Evolutionary conservation across 2,113 vertebrate genomes (phyloP).

Genomic region (Arvicanthis niloticus): DNA sequence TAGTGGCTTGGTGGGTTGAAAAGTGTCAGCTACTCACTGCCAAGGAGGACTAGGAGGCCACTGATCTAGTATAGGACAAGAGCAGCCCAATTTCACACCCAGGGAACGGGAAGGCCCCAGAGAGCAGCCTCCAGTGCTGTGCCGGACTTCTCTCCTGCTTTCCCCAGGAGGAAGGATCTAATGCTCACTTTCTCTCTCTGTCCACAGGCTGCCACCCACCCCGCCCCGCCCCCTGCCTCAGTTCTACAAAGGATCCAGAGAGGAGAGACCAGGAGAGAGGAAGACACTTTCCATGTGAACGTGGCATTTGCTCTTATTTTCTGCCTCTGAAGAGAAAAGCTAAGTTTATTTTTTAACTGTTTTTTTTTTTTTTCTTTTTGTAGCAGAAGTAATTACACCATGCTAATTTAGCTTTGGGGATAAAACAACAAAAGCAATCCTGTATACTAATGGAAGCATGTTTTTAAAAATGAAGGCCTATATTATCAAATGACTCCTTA

Average conservation of each 20-base stretch:
- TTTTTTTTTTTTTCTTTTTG: conserved; percentile 9
- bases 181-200: neutral
- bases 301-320: neutral
- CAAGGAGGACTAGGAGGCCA: neutral
- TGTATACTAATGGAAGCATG: neutral
- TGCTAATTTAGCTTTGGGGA: conserved; percentile 58
- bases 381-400: conserved; percentile 51
- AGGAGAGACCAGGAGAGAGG: neutral
- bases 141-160: neutral
- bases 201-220: no score
- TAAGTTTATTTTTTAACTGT: conserved; percentile 12
- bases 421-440: conserved; percentile 43
- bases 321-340: conserved; percentile 18
- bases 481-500: conserved; percentile 55
- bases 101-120: neutral
- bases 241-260: neutral
- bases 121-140: neutral
- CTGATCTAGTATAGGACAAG: neutral
- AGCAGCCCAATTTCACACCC: rapidly evolving
- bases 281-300: neutral
- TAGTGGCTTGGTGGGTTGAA: neutral
- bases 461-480: conserved; percentile 46
- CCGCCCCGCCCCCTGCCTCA: no score
- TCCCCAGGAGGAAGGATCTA: neutral
- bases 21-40: neutral